Conservation (phyloP, 2,888 invertebrate species). For the Thalpophila matura region DNA sequence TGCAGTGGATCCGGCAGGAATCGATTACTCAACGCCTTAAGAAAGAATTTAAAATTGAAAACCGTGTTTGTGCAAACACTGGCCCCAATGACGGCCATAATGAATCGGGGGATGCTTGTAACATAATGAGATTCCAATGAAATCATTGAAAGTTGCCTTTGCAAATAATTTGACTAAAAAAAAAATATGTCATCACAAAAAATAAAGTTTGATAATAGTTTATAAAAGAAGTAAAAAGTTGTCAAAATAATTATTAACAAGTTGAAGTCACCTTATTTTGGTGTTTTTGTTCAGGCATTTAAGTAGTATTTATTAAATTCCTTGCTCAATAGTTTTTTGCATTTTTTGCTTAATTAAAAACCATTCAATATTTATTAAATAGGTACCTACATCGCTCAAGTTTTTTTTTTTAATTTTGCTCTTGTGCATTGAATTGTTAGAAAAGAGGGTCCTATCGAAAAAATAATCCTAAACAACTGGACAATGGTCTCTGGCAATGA, state of each 20-base stretch:
- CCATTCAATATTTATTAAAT: no score
- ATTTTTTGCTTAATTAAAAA: no score
- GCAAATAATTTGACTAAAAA: neutral
- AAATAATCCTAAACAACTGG: constrained; percentile 44
- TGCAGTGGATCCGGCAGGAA: constrained; percentile 81
- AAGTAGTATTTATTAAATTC: neutral
- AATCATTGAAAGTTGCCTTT: neutral
- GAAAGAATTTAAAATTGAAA: constrained; percentile 70
- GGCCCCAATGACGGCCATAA: constrained; percentile 34
- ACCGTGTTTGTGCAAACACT: constrained; percentile 58
- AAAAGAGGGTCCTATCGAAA: constrained; percentile 28
- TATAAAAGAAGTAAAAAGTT: constrained; percentile 11
- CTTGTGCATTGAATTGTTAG: neutral
- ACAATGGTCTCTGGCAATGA: constrained; percentile 36
- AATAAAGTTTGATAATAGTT: constrained; percentile 16
- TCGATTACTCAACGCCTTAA: constrained; percentile 74
- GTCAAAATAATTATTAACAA: neutral
- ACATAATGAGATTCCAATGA: constrained; percentile 31
- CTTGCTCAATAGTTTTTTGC: neutral
- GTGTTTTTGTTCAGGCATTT: neutral
- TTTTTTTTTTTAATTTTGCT: neutral
- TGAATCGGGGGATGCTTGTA: constrained; percentile 30
- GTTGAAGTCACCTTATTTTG: neutral
- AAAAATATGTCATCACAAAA: neutral
- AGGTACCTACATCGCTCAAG: no score